phyloP scores from a whole-genome alignment of 2,113 vertebrate species.

The Blennius ocellaris region DNA sequence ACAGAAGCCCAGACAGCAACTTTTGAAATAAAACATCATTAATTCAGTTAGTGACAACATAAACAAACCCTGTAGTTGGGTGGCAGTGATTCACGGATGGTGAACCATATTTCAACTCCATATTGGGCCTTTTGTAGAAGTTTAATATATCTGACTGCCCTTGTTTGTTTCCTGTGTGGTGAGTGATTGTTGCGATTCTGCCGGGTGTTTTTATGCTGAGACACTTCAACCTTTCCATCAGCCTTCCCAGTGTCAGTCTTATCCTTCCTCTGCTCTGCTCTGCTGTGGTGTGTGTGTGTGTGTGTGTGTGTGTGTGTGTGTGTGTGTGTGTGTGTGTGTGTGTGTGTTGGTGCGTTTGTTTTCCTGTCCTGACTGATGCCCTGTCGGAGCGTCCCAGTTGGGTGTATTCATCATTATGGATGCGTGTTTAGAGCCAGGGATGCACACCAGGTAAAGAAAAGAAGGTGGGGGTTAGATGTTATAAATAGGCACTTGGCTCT shows the following conservation, averaged over 20 bases:
- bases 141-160: slow-evolving; percentile 67
- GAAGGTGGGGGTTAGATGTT: slow-evolving; percentile 38
- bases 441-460: slow-evolving; percentile 78
- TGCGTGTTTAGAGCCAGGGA: slow-evolving; percentile 75
- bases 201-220: slow-evolving; percentile 71
- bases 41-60: slow-evolving; percentile 53
- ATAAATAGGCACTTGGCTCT: slow-evolving; percentile 84
- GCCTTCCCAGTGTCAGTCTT: slow-evolving; percentile 68
- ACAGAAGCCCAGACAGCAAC: slow-evolving; percentile 30
- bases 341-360: slow-evolving; percentile 71
- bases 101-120: slow-evolving; percentile 47
- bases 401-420: slow-evolving; percentile 80
- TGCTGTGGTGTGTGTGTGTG: slow-evolving; percentile 51
- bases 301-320: slow-evolving; percentile 32
- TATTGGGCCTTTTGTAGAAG: slow-evolving; percentile 54
- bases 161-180: slow-evolving; percentile 63
- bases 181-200: slow-evolving; percentile 70
- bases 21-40: slow-evolving; percentile 53
- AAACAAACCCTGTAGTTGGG: slow-evolving; percentile 40
- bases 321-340: too few species aligned
- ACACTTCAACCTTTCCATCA: slow-evolving; percentile 72
- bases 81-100: slow-evolving; percentile 46
- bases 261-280: slow-evolving; percentile 62
- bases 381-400: slow-evolving; percentile 73
- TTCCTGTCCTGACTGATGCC: slow-evolving; percentile 81